Percentiles rank a stretch among this genome's conserved stretches.
Evolutionary conservation across 1,140 invertebrate species (phyloP).

Genomic region (Piezodorus guildinii): DNA sequence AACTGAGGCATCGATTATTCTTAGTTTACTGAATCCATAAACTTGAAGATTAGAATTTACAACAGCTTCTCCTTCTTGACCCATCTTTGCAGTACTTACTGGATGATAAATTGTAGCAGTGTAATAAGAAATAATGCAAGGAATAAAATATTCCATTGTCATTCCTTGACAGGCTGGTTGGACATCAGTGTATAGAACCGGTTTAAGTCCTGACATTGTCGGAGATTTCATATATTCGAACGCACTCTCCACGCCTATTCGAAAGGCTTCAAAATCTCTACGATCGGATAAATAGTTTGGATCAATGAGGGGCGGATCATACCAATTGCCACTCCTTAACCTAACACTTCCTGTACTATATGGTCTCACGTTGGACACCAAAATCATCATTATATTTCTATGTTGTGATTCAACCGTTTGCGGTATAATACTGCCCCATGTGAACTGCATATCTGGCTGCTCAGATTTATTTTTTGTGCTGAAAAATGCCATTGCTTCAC

Average conservation of each 20-base stretch:
- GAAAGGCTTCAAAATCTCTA: constrained; percentile 50
- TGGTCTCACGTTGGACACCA: constrained; percentile 36
- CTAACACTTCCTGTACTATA: constrained; percentile 54
- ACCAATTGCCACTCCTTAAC: constrained; percentile 48
- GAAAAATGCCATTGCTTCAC: constrained; percentile 4
- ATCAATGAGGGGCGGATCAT: constrained; percentile 61
- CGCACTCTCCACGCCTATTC: constrained; percentile 33
- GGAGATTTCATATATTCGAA: constrained; percentile 21
- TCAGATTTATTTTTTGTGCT: not conserved
- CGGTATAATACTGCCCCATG: not conserved
- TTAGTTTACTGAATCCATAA: constrained; percentile 36
- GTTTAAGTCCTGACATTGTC: constrained; percentile 26
- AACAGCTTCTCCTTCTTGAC: constrained; percentile 40
- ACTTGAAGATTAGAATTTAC: constrained; percentile 41
- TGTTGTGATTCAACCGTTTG: not conserved
- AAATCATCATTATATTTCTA: not conserved
- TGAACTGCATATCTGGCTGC: not conserved
- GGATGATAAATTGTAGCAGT: constrained; percentile 29
- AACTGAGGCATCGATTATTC: constrained; percentile 44
- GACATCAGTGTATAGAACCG: not conserved
- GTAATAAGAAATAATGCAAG: constrained; percentile 15
- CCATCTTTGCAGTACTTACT: constrained; percentile 36
- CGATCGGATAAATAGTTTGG: constrained; percentile 64
- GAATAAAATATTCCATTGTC: not conserved
- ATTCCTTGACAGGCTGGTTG: not conserved